Conservation (phyloP, 2,113 vertebrate species). For the Manacus vitellinus region DNA sequence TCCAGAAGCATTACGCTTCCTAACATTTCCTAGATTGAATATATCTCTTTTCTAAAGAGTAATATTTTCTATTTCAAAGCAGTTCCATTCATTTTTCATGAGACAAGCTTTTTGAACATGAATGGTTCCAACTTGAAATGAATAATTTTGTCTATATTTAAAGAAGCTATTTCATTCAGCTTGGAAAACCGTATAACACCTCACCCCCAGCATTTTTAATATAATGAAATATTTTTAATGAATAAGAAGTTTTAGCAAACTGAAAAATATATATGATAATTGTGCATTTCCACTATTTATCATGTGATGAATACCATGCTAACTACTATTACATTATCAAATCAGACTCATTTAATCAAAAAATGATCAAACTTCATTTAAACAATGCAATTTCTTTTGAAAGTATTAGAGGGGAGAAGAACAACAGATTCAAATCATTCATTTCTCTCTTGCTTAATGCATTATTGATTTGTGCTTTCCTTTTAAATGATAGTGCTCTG, state of each 20-base stretch:
- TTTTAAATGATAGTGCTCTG: constrained; percentile 14
- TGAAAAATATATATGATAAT: background rate
- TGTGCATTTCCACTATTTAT: background rate
- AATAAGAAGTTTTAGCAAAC: background rate
- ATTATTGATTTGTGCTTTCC: constrained; percentile 45
- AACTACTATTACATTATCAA: background rate
- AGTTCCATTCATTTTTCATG: background rate
- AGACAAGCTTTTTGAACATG: background rate
- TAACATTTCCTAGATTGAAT: background rate
- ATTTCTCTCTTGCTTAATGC: constrained; percentile 21
- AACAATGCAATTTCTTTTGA: background rate
- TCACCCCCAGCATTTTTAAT: background rate
- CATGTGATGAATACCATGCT: background rate
- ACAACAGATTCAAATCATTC: background rate
- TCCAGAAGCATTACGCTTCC: background rate
- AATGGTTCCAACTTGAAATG: background rate
- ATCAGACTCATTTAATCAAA: background rate
- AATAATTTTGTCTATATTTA: background rate
- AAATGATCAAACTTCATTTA: constrained; percentile 13
- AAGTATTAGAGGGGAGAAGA: background rate
- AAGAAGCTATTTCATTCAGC: background rate
- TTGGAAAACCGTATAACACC: background rate
- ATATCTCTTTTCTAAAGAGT: background rate
- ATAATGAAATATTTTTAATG: background rate
- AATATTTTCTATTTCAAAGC: background rate